These are phyloP conservation scores for Tadarida brasiliensis DNA, from an alignment of 2,797 vertebrate species.

Conservation along the genomic window DNA sequence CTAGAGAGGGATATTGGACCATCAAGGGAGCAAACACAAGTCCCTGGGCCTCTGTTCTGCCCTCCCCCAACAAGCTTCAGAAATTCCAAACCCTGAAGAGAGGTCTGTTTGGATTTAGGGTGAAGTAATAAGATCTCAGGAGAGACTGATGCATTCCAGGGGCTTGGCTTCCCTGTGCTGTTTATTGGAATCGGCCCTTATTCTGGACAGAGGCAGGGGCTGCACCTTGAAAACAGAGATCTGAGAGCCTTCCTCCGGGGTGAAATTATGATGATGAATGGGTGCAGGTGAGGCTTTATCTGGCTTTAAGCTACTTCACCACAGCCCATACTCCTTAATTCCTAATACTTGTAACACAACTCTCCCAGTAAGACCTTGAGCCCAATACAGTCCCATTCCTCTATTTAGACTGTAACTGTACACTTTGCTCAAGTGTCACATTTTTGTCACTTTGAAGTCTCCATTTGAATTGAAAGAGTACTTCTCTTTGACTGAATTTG, in stretches of 20 bases:
- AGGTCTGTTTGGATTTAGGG: not conserved
- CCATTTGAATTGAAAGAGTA: not conserved
- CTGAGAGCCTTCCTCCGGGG: not conserved
- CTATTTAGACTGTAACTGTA: not conserved
- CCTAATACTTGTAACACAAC: not conserved
- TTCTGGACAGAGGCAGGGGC: no score
- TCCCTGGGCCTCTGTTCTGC: not conserved
- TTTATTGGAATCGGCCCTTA: not conserved
- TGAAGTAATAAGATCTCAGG: not conserved
- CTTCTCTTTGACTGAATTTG: constrained; percentile 54
- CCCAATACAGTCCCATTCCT: not conserved
- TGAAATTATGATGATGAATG: not conserved
- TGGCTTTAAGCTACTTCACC: not conserved
- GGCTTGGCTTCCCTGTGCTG: not conserved
- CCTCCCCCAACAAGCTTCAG: not conserved
- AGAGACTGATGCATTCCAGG: not conserved
- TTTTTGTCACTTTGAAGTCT: constrained; percentile 63
- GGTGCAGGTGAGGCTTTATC: not conserved
- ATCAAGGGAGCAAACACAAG: not conserved
- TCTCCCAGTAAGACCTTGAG: not conserved
- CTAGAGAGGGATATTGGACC: not conserved
- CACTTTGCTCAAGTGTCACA: not conserved
- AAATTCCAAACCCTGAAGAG: not conserved
- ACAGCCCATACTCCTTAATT: not conserved
- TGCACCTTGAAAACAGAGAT: not conserved